Percentiles rank a stretch among this genome's conserved stretches.
These are phyloP conservation scores for Drosophila asahinai DNA, from an alignment of 1,140 invertebrate species.

Conservation along the genomic window DNA sequence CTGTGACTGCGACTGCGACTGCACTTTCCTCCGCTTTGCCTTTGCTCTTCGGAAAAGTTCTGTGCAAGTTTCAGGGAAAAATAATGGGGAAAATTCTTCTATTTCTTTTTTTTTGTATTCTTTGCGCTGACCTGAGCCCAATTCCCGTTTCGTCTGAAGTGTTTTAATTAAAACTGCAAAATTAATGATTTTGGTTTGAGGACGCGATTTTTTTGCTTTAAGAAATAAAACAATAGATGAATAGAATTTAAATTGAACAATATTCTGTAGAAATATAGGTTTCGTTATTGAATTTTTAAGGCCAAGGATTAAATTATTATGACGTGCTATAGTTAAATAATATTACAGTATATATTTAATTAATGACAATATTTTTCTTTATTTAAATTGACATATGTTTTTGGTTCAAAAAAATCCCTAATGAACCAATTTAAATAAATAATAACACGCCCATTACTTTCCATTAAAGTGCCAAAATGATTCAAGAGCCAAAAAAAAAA, in stretches of 20 bases:
- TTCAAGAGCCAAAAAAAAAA: conserved; percentile 40
- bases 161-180: conserved; percentile 81
- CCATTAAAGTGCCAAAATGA: conserved; percentile 76
- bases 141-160: conserved; percentile 43
- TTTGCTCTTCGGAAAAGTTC: conserved; percentile 22
- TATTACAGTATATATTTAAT: too few relatives aligned
- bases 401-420: not conserved
- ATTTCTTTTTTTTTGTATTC: conserved; percentile 13
- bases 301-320: too few relatives aligned
- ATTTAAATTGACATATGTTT: too few relatives aligned
- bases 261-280: not conserved
- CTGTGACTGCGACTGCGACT: conserved; percentile 56
- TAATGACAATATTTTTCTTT: too few relatives aligned
- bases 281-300: too few relatives aligned
- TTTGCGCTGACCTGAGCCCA: conserved; percentile 25
- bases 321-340: too few relatives aligned
- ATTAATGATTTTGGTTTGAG: conserved; percentile 62
- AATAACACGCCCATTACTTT: not conserved
- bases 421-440: not conserved
- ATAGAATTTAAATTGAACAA: not conserved
- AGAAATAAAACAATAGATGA: conserved; percentile 1
- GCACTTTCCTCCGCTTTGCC: conserved; percentile 23
- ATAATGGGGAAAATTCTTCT: conserved; percentile 20
- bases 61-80: conserved; percentile 16
- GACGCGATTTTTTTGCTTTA: conserved; percentile 1